Conservation (phyloP, 2,888 invertebrate species). For the Eupithecia centaureata region DNA sequence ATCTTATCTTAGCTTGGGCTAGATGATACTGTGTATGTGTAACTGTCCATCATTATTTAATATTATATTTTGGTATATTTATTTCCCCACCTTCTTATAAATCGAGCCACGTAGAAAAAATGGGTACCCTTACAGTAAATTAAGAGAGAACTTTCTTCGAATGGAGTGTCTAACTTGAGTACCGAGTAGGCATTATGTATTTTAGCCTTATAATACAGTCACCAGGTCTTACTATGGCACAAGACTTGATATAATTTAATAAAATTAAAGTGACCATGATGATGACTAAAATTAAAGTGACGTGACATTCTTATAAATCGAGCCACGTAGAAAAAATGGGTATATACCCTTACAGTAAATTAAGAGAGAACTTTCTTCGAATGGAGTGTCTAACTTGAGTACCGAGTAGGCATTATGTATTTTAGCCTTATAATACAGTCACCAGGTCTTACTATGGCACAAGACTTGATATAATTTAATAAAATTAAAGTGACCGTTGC, state of each 20-base stretch:
- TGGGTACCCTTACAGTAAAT: slow-evolving; percentile 20
- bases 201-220: slow-evolving; percentile 28
- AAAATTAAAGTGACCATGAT: too few species aligned
- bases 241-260: too few species aligned
- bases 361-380: slow-evolving; percentile 25
- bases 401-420: slow-evolving; percentile 39
- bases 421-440: slow-evolving; percentile 28
- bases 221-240: neutral
- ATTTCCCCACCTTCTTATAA: slow-evolving; percentile 4
- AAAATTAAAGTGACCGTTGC: neutral
- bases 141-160: slow-evolving; percentile 27
- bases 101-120: slow-evolving; percentile 24
- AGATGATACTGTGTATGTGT: too few species aligned
- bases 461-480: too few species aligned
- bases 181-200: slow-evolving; percentile 39
- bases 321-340: slow-evolving; percentile 24
- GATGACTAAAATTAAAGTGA: too few species aligned
- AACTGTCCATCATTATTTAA: slow-evolving; percentile 1
- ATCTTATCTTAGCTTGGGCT: too few species aligned
- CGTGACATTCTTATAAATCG: slow-evolving; percentile 10
- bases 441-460: neutral
- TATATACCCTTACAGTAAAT: slow-evolving; percentile 22
- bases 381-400: slow-evolving; percentile 34
- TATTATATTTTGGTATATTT: slow-evolving; percentile 1
- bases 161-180: slow-evolving; percentile 34